Conservation (phyloP, 2,113 vertebrate genomes). For the Gobio gobio region DNA sequence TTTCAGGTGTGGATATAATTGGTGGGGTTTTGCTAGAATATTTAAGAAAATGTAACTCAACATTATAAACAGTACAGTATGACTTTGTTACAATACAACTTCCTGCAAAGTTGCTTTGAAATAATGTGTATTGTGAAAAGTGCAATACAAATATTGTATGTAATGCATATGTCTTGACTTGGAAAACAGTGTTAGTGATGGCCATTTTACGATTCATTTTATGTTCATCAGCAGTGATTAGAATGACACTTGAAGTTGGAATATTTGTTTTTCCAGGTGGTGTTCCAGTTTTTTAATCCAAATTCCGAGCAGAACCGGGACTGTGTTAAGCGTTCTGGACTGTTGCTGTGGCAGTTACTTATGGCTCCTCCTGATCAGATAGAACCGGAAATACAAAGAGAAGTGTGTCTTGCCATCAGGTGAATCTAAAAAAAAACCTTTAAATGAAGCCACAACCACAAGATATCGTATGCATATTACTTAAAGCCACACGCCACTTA, state of each 20-base stretch:
- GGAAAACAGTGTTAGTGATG: too few species aligned
- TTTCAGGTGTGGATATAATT: constrained; percentile 82
- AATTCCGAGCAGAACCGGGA: constrained; percentile 94
- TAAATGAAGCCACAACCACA: too few species aligned
- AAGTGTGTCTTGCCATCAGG: constrained; percentile 97
- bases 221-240: too few species aligned
- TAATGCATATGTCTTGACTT: too few species aligned
- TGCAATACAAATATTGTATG: too few species aligned
- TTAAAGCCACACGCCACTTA: too few species aligned
- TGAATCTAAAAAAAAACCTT: constrained; percentile 58
- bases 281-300: constrained; percentile 96
- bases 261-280: constrained; percentile 79
- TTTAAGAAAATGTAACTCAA: not conserved
- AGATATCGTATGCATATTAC: too few species aligned
- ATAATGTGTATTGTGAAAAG: too few species aligned
- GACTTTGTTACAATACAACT: too few species aligned
- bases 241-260: too few species aligned
- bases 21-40: constrained; percentile 56
- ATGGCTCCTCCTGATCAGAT: constrained; percentile 97
- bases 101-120: too few species aligned
- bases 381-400: constrained; percentile 91
- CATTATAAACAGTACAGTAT: too few species aligned
- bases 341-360: constrained; percentile 94
- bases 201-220: not conserved
- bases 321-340: constrained; percentile 87